phyloP scores from a whole-genome alignment of 2,113 vertebrate species.

The Thalassarche chlororhynchos region DNA sequence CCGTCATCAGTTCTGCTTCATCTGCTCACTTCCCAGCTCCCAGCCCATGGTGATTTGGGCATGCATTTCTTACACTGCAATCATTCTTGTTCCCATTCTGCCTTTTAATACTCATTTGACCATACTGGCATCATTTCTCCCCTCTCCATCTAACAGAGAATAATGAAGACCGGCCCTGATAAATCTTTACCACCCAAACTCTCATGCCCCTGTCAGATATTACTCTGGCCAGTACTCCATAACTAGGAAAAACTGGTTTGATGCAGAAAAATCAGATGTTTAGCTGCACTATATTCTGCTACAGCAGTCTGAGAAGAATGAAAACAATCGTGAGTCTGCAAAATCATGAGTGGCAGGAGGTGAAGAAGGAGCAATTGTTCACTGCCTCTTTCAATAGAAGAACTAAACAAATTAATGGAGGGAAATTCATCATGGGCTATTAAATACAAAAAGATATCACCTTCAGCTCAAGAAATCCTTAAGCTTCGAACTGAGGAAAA shows the following conservation, averaged over 20 bases:
- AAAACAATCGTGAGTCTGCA: background rate
- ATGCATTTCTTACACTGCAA: background rate
- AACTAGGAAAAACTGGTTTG: background rate
- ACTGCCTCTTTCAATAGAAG: background rate
- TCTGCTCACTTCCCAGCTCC: background rate
- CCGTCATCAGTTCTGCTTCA: background rate
- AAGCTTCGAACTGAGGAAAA: background rate
- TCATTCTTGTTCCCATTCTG: background rate
- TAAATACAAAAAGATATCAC: background rate
- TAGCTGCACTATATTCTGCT: background rate
- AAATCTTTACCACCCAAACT: background rate
- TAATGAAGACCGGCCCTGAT: background rate
- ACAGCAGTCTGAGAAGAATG: background rate
- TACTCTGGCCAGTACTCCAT: background rate
- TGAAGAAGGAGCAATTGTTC: background rate
- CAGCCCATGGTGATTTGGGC: background rate
- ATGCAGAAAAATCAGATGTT: background rate
- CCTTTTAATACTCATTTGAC: background rate
- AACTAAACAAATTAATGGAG: background rate
- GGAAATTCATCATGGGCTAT: background rate
- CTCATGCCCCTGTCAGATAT: background rate
- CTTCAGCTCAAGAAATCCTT: background rate
- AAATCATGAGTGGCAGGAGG: background rate
- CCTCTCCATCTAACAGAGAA: background rate
- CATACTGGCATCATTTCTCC: background rate